These are phyloP conservation scores for Silurus asotus DNA, from an alignment of 2,113 vertebrate species.

Conservation along the genomic window DNA sequence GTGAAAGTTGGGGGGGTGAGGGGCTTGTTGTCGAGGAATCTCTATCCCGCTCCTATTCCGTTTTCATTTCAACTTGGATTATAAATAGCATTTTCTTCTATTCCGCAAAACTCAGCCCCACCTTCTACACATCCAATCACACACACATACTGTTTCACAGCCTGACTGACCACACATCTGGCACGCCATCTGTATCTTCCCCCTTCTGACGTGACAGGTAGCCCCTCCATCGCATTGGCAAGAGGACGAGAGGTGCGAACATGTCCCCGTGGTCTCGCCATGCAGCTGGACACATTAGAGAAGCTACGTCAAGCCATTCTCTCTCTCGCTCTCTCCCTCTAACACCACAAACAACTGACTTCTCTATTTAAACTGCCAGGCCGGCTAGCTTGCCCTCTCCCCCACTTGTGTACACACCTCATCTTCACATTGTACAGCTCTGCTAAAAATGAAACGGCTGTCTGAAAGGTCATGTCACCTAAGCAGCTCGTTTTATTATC, in stretches of 20 bases:
- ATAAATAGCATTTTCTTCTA: background rate
- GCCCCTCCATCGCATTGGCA: conserved; percentile 67
- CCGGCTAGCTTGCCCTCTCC: background rate
- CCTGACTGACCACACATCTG: conserved; percentile 75
- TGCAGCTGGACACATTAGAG: conserved; percentile 71
- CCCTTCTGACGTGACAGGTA: conserved; percentile 73
- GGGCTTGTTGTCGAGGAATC: conserved; percentile 59
- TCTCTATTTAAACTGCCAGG: conserved; percentile 22
- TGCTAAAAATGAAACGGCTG: background rate
- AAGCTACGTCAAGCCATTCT: background rate
- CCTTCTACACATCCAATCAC: conserved; percentile 56
- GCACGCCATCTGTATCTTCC: conserved; percentile 71
- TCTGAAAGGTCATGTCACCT: background rate
- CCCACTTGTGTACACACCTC: background rate
- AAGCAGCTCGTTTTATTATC: background rate
- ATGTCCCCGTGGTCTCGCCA: conserved; percentile 66
- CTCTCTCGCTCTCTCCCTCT: background rate
- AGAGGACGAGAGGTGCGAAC: conserved; percentile 64
- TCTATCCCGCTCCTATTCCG: background rate
- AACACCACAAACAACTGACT: background rate
- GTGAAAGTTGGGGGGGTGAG: conserved; percentile 45
- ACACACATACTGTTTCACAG: conserved; percentile 61
- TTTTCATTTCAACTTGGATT: conserved; percentile 24
- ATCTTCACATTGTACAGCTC: background rate
- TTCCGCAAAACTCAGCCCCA: background rate